Conservation (phyloP, 2,113 vertebrate species). For the Hassar affinis region DNA sequence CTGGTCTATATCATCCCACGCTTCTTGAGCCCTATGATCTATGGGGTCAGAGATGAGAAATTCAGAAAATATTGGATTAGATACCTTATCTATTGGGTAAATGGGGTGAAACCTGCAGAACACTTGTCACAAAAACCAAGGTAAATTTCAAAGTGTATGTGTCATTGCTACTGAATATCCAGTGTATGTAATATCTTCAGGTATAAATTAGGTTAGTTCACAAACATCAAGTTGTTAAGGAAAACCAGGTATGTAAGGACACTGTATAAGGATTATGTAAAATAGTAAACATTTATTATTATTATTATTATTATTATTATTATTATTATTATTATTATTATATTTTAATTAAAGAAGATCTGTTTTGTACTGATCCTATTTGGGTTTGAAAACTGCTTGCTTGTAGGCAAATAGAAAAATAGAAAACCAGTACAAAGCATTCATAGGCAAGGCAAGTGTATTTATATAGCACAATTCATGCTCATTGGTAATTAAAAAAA, state of each 20-base stretch:
- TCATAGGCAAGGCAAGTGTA: no score
- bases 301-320: no score
- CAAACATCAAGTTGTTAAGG: background rate
- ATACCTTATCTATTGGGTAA: constrained; percentile 50
- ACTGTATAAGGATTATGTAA: background rate
- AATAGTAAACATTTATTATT: background rate
- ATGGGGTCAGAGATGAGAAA: constrained; percentile 72
- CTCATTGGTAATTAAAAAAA: no score
- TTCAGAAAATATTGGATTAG: constrained; percentile 71
- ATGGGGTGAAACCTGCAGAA: constrained; percentile 42
- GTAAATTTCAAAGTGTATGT: background rate
- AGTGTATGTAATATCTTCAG: background rate
- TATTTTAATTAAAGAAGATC: background rate
- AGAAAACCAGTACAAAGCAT: background rate
- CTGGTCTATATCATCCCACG: constrained; percentile 76
- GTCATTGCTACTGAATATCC: background rate
- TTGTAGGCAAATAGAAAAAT: background rate
- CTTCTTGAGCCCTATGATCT: constrained; percentile 75
- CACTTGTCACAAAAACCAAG: constrained; percentile 41
- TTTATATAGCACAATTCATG: no score
- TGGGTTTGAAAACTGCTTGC: background rate
- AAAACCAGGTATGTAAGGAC: background rate
- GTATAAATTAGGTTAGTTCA: background rate
- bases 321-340: background rate
- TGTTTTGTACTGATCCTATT: background rate